Percentiles rank a stretch among this genome's conserved stretches.
Evolutionary conservation across 2,888 invertebrate genomes (phyloP).

Genomic region (Eilema griseolum): DNA sequence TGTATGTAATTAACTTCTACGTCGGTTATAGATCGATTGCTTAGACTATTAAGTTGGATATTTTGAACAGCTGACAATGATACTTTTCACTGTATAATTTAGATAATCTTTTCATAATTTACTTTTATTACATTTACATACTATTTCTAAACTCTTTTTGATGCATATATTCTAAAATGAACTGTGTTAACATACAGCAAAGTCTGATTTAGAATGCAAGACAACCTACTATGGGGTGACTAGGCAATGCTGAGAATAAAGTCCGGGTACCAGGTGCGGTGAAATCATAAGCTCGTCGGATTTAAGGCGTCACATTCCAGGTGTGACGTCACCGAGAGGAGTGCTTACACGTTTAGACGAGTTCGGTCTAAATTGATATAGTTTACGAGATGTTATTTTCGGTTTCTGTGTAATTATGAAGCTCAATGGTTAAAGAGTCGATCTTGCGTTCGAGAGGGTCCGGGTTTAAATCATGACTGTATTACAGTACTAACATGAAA

Average conservation of each 20-base stretch:
- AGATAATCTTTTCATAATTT: constrained; percentile 10
- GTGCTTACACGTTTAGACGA: constrained; percentile 52
- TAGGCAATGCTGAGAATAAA: constrained; percentile 49
- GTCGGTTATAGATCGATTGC: constrained; percentile 6
- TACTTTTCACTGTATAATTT: neutral
- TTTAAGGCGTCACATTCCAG: constrained; percentile 65
- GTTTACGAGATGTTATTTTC: constrained; percentile 43
- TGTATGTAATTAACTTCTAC: constrained; percentile 10
- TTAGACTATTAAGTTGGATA: neutral
- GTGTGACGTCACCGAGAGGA: constrained; percentile 60
- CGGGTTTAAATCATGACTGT: too few species aligned
- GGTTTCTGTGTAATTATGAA: constrained; percentile 37
- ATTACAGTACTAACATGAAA: too few species aligned
- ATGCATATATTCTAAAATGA: neutral
- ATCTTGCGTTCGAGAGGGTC: neutral
- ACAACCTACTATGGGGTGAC: neutral
- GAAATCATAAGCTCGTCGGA: constrained; percentile 61
- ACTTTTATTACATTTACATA: constrained; percentile 4
- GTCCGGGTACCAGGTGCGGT: constrained; percentile 60
- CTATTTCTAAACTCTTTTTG: neutral
- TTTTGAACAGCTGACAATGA: neutral
- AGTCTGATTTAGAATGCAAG: constrained; percentile 30
- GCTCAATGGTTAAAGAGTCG: constrained; percentile 14
- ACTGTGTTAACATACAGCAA: constrained; percentile 18
- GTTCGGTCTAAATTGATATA: constrained; percentile 49